These are phyloP conservation scores for Pedionomus torquatus DNA, from an alignment of 2,113 vertebrate genomes.

Conservation along the genomic window DNA sequence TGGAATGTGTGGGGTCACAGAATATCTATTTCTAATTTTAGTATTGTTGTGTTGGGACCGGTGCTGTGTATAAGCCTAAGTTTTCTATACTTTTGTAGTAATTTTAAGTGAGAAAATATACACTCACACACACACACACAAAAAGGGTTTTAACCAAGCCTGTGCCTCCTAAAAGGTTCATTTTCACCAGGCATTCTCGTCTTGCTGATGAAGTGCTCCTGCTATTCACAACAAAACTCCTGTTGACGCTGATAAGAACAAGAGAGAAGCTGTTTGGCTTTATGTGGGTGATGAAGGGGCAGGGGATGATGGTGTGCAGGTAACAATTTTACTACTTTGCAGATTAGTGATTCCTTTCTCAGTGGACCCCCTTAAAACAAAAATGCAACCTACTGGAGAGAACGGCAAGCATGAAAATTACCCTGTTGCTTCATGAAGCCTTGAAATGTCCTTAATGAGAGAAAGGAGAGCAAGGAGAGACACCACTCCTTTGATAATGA, in stretches of 20 bases:
- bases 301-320: not conserved
- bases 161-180: not conserved
- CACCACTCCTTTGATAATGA: not conserved
- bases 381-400: accelerated
- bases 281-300: not conserved
- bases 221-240: not conserved
- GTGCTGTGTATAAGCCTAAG: not conserved
- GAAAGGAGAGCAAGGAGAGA: not conserved
- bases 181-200: not conserved
- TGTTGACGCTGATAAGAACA: not conserved
- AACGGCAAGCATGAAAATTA: not conserved
- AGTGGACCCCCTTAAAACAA: not conserved
- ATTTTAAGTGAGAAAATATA: not conserved
- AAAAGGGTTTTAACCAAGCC: not conserved
- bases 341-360: not conserved
- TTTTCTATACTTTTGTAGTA: not conserved
- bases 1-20: not conserved
- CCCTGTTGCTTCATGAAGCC: not conserved
- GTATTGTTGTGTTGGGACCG: not conserved
- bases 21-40: slow-evolving; percentile 18
- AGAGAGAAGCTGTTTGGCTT: not conserved
- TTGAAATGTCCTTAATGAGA: not conserved
- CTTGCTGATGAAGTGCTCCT: not conserved
- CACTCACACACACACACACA: not conserved
- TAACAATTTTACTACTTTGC: not conserved